These are phyloP conservation scores for Ypsolopha sequella DNA, from an alignment of 2,888 invertebrate species.

Conservation along the genomic window DNA sequence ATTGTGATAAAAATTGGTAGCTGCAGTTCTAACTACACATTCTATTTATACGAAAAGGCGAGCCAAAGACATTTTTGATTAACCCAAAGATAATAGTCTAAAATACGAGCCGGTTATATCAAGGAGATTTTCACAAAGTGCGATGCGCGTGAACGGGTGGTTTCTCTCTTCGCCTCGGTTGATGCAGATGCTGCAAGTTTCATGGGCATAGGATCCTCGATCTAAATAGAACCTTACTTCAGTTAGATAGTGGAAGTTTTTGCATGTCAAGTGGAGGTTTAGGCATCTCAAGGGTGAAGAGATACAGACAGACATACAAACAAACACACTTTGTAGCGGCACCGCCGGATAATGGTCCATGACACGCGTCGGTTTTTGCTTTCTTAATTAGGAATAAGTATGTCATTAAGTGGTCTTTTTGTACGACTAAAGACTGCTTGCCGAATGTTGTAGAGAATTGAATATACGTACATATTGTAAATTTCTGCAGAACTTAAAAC, in stretches of 20 bases:
- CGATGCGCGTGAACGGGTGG: constrained; percentile 47
- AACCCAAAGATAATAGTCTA: constrained; percentile 1
- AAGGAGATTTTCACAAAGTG: constrained; percentile 32
- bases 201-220: background rate
- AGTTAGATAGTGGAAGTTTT: no score
- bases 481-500: no score
- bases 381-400: constrained; percentile 62
- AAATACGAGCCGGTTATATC: constrained; percentile 27
- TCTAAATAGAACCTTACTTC: no score
- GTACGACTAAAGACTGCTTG: background rate
- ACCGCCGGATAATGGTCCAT: constrained; percentile 42
- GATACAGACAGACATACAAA: constrained; percentile 14
- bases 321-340: constrained; percentile 24
- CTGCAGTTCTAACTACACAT: no score
- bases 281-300: no score
- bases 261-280: no score
- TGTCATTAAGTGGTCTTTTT: constrained; percentile 15
- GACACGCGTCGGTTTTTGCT: constrained; percentile 42
- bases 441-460: no score
- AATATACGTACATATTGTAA: no score
- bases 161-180: constrained; percentile 28
- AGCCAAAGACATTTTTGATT: constrained; percentile 1
- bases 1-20: no score
- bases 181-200: constrained; percentile 4
- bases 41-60: no score